Conservation (phyloP, 2,888 invertebrate genomes). For the Tipula confusa region DNA sequence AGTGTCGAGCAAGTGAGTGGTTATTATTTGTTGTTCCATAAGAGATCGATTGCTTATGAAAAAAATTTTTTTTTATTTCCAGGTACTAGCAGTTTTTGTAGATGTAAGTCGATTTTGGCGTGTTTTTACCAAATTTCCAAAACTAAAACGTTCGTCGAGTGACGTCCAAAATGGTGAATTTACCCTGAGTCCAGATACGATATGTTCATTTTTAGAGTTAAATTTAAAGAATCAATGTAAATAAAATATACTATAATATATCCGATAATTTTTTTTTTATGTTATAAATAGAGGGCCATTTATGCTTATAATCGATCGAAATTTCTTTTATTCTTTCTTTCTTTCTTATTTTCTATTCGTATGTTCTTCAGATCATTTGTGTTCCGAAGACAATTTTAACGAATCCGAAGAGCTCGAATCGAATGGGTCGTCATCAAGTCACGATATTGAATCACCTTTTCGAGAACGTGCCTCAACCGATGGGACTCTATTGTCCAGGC, state of each 20-base stretch:
- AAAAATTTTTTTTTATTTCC: background rate
- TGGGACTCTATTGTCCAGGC: conserved; percentile 58
- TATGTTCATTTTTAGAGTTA: conserved; percentile 50
- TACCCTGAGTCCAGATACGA: conserved; percentile 53
- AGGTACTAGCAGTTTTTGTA: conserved; percentile 73
- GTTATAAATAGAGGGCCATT: conserved; percentile 29
- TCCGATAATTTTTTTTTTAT: conserved; percentile 27
- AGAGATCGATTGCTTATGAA: background rate
- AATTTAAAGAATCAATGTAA: conserved; percentile 41
- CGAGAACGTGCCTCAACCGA: conserved; percentile 73
- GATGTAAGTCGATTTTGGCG: conserved; percentile 72
- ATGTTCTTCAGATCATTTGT: conserved; percentile 54
- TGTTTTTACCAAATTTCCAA: conserved; percentile 64
- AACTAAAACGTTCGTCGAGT: conserved; percentile 57
- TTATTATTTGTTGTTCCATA: background rate
- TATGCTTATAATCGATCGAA: conserved; percentile 26
- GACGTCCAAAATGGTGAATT: conserved; percentile 53
- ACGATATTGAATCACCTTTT: conserved; percentile 55
- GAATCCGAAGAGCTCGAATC: conserved; percentile 54
- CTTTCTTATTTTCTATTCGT: background rate
- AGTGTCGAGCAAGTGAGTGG: conserved; percentile 69
- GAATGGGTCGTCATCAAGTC: conserved; percentile 47
- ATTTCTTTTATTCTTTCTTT: conserved; percentile 21
- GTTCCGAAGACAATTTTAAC: conserved; percentile 60
- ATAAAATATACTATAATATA: conserved; percentile 45